Percentiles rank a stretch among this genome's conserved stretches.
phyloP scores from a whole-genome alignment of 2,113 vertebrate species.

The Columba livia region DNA sequence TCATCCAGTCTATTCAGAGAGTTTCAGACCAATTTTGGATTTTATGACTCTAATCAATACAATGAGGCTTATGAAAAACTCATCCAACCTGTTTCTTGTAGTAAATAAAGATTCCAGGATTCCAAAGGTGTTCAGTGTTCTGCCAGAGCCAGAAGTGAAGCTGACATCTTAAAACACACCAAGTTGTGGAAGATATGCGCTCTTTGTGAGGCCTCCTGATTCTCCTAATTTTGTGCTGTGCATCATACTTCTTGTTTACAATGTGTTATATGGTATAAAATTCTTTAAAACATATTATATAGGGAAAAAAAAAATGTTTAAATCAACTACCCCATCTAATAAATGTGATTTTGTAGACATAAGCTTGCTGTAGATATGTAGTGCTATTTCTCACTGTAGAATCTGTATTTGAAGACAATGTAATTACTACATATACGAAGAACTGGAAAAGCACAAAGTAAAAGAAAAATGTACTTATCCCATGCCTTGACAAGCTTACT shows the following conservation, averaged over 20 bases:
- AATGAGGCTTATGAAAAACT: neutral
- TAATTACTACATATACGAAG: conserved; percentile 48
- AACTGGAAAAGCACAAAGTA: conserved; percentile 33
- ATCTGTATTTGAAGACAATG: conserved; percentile 42
- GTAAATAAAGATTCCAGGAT: conserved; percentile 30
- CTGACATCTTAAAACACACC: neutral
- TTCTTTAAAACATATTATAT: neutral
- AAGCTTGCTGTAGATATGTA: neutral
- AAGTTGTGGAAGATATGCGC: neutral
- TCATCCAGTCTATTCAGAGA: neutral
- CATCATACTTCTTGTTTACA: neutral
- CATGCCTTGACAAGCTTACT: conserved; percentile 48
- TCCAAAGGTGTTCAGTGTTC: neutral
- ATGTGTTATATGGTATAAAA: neutral
- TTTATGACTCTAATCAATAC: conserved; percentile 36
- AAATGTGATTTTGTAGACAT: neutral
- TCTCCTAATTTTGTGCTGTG: neutral
- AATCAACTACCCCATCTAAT: conserved; percentile 11
- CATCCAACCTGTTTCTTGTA: neutral
- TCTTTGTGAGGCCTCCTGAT: neutral
- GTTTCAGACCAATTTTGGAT: conserved; percentile 18
- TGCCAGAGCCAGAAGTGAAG: neutral
- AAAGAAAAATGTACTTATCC: conserved; percentile 42
- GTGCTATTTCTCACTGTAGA: conserved; percentile 7
- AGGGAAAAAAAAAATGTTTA: neutral